Percentiles rank a stretch among this genome's conserved stretches.
phyloP scores from a whole-genome alignment of 1,140 invertebrate species.

The Nixonia krombeini region DNA sequence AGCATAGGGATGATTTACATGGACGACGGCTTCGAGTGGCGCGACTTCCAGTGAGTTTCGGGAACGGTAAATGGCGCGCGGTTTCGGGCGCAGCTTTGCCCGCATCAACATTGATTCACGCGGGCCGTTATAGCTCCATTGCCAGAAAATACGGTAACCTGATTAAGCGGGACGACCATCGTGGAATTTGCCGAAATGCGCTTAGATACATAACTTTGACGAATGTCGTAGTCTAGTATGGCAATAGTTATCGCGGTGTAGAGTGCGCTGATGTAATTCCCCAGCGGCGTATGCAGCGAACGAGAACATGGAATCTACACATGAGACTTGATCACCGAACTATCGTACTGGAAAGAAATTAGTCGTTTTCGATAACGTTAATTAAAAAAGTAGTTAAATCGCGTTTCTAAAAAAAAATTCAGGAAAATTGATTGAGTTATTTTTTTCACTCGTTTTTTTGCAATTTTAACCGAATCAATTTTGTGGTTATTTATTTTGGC shows the following conservation, averaged over 20 bases:
- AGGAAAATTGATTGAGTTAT: too few species aligned
- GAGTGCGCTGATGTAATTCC: too few species aligned
- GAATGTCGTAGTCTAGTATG: background rate
- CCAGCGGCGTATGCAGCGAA: too few species aligned
- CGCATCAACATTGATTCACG: conserved; percentile 10
- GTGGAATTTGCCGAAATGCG: background rate
- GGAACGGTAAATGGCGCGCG: background rate
- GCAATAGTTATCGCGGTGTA: background rate
- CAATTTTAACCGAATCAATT: too few species aligned
- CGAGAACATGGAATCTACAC: too few species aligned
- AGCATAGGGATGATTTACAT: conserved; percentile 63
- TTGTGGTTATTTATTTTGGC: too few species aligned
- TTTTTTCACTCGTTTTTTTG: too few species aligned
- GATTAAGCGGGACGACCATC: background rate
- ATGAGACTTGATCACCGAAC: too few species aligned
- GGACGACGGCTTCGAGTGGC: conserved; percentile 61
- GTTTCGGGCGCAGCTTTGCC: background rate
- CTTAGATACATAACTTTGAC: background rate
- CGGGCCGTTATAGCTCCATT: background rate
- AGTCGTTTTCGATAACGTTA: too few species aligned
- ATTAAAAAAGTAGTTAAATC: too few species aligned
- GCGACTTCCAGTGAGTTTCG: conserved; percentile 60
- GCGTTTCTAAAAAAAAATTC: too few species aligned
- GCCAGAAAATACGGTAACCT: conserved; percentile 2
- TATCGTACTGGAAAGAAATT: too few species aligned